Percentiles rank a stretch among this genome's conserved stretches.
These are phyloP conservation scores for Trichomycterus rosablanca DNA, from an alignment of 2,113 vertebrate genomes.

Conservation along the genomic window DNA sequence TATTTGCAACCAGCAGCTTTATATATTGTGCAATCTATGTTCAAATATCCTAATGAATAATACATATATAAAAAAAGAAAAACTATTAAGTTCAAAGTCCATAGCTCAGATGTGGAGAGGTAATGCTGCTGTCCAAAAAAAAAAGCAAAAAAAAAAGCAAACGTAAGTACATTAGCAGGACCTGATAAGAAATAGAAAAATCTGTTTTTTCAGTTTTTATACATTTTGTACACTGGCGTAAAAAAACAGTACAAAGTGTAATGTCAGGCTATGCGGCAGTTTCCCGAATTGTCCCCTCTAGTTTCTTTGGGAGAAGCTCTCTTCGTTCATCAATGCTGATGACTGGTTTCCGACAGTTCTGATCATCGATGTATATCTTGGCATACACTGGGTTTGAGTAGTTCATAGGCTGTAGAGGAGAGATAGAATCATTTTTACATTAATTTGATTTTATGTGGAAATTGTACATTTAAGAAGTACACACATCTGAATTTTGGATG, in stretches of 20 bases:
- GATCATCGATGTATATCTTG: slow-evolving; percentile 93
- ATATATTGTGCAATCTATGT: slow-evolving; percentile 79
- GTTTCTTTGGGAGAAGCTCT: slow-evolving; percentile 99
- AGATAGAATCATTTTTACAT: slow-evolving; percentile 1
- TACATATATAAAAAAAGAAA: slow-evolving; percentile 81
- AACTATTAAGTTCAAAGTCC: slow-evolving; percentile 63
- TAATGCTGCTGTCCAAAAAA: slow-evolving; percentile 82
- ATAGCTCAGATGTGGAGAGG: slow-evolving; percentile 81
- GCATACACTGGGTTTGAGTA: slow-evolving; percentile 98
- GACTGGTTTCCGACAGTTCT: slow-evolving; percentile 95
- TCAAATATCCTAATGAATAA: slow-evolving; percentile 59
- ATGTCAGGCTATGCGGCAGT: slow-evolving; percentile 93
- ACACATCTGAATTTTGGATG: background rate
- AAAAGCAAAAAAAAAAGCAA: slow-evolving; percentile 62
- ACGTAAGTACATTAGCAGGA: slow-evolving; percentile 79
- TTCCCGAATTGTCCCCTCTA: slow-evolving; percentile 96
- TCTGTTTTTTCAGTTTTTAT: slow-evolving; percentile 65
- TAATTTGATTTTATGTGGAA: background rate
- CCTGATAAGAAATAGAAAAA: slow-evolving; percentile 93
- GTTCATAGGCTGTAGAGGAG: slow-evolving; percentile 81
- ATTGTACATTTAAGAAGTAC: too few relatives aligned
- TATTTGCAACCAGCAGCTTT: slow-evolving; percentile 86
- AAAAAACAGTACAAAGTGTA: slow-evolving; percentile 86
- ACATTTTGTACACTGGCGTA: slow-evolving; percentile 92
- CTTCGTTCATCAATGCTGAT: slow-evolving; percentile 94